Evolutionary conservation across 1,140 invertebrate genomes (phyloP).

Genomic region (Cyclina sinensis): DNA sequence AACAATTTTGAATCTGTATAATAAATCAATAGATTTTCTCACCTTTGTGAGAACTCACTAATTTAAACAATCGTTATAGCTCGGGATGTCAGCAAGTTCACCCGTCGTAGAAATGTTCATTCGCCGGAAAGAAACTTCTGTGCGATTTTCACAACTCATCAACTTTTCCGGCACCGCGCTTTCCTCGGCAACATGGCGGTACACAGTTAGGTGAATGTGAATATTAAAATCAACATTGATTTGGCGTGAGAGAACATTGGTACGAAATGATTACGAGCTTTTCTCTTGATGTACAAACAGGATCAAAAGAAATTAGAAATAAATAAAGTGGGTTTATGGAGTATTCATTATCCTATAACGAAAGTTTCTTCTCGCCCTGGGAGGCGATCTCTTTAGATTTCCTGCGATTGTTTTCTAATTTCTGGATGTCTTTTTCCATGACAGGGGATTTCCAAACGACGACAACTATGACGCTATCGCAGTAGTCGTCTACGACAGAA

Average conservation of each 20-base stretch:
- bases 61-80: background rate
- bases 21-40: background rate
- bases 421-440: conserved; percentile 25
- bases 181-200: background rate
- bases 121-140: conserved; percentile 33
- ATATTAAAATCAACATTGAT: conserved; percentile 55
- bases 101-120: conserved; percentile 13
- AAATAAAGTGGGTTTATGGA: conserved; percentile 52
- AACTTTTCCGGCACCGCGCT: conserved; percentile 42
- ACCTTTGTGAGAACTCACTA: conserved; percentile 16
- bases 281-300: conserved; percentile 18
- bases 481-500: conserved; percentile 38
- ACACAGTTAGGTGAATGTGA: background rate
- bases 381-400: conserved; percentile 17
- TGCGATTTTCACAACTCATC: conserved; percentile 49
- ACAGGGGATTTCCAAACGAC: conserved; percentile 32
- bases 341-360: conserved; percentile 33
- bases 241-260: conserved; percentile 13
- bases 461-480: conserved; percentile 22
- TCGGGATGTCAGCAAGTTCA: background rate
- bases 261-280: conserved; percentile 39
- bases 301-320: conserved; percentile 63
- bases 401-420: conserved; percentile 43
- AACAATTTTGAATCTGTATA: background rate
- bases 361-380: background rate